Evolutionary conservation across 2,797 vertebrate species (phyloP).

Genomic region (Acanthurus lineatus): DNA sequence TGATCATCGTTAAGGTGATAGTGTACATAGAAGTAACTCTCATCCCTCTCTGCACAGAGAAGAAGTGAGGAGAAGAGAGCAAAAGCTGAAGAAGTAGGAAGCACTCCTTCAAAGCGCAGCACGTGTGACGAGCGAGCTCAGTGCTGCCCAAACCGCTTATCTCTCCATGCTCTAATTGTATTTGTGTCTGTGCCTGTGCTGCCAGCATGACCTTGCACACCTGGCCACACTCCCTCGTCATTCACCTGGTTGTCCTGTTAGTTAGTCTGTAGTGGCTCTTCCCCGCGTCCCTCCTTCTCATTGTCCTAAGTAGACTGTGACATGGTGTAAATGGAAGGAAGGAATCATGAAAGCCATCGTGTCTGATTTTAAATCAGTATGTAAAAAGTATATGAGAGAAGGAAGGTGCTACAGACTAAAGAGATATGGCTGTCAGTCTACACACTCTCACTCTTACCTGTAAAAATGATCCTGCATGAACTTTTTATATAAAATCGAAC

Average conservation of each 20-base stretch:
- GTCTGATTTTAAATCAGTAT: conserved; percentile 28
- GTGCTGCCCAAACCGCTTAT: conserved; percentile 46
- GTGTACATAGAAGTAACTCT: conserved; percentile 69
- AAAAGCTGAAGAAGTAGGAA: conserved; percentile 52
- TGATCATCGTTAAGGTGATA: conserved; percentile 12
- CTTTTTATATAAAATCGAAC: conserved; percentile 61
- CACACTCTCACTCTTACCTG: conserved; percentile 41
- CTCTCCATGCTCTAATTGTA: conserved; percentile 62
- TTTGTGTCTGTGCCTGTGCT: conserved; percentile 77
- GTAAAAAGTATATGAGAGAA: conserved; percentile 19
- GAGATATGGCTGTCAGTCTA: conserved; percentile 27
- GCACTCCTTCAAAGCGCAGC: conserved; percentile 42
- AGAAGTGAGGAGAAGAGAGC: conserved; percentile 39
- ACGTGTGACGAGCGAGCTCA: conserved; percentile 42
- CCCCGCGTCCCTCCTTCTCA: conserved; percentile 19
- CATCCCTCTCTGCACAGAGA: conserved; percentile 34
- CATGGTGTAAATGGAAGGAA: conserved; percentile 7
- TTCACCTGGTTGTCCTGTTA: conserved; percentile 48
- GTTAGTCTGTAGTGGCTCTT: conserved; percentile 56
- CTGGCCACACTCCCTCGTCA: conserved; percentile 49
- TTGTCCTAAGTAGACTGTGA: conserved; percentile 31
- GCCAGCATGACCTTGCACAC: conserved; percentile 80
- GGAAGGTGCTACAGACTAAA: conserved; percentile 54
- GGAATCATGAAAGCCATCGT: conserved; percentile 42
- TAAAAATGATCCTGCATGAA: conserved; percentile 76